These are phyloP conservation scores for Erannis defoliaria DNA, from an alignment of 2,888 invertebrate species.

Conservation along the genomic window DNA sequence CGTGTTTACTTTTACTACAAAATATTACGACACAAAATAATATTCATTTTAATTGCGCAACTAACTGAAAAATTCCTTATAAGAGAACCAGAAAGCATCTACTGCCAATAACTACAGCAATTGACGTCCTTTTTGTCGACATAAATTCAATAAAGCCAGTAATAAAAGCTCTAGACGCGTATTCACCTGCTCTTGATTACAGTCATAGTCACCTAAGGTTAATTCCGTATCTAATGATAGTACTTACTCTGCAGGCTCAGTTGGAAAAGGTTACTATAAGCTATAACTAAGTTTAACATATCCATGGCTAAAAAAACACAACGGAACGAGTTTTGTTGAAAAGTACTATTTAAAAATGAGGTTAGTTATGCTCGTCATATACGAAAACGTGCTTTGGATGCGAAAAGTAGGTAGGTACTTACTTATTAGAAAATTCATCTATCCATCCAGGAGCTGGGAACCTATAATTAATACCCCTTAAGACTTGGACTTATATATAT, in stretches of 20 bases:
- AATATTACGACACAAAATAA: not conserved
- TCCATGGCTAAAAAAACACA: not conserved
- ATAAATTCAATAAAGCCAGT: constrained; percentile 25
- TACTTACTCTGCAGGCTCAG: constrained; percentile 1
- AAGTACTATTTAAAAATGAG: not conserved
- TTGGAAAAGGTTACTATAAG: constrained; percentile 1
- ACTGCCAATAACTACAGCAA: not conserved
- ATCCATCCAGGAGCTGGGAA: not conserved
- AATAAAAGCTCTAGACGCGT: constrained; percentile 7
- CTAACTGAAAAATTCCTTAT: not conserved
- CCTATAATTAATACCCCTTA: not conserved
- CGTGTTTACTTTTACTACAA: too few species aligned
- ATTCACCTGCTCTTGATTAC: constrained; percentile 25
- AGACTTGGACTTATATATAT: too few species aligned
- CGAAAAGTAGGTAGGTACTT: not conserved
- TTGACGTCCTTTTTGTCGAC: constrained; percentile 20
- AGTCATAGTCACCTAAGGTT: constrained; percentile 20
- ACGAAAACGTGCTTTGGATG: constrained; percentile 1
- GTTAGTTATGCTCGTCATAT: too few species aligned
- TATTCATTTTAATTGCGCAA: not conserved
- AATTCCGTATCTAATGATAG: constrained; percentile 23
- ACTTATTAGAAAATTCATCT: not conserved
- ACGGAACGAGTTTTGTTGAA: not conserved
- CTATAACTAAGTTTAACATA: constrained; percentile 1
- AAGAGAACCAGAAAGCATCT: not conserved